These are phyloP conservation scores for Numida meleagris DNA, from an alignment of 2,113 vertebrate species.

Conservation along the genomic window DNA sequence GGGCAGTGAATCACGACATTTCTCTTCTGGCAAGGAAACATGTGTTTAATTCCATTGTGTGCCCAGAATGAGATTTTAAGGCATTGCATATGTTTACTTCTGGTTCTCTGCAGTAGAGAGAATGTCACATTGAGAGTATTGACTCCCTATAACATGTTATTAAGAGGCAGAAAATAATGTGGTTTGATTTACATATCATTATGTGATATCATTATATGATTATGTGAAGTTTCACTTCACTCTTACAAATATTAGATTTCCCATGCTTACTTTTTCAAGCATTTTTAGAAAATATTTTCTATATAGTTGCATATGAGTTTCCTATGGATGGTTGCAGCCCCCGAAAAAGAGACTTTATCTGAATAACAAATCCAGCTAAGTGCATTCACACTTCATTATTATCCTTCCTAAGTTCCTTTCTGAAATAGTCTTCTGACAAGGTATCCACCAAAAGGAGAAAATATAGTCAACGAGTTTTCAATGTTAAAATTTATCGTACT, in stretches of 20 bases:
- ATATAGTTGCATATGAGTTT: background rate
- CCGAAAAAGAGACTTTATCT: background rate
- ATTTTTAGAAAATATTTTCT: background rate
- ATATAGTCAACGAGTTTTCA: background rate
- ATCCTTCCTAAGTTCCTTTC: background rate
- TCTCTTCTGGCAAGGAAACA: background rate
- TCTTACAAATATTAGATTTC: background rate
- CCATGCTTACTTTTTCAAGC: background rate
- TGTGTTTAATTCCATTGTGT: background rate
- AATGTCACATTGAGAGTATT: background rate
- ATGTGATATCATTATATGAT: too few relatives aligned
- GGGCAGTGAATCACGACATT: conserved; percentile 19
- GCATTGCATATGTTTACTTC: background rate
- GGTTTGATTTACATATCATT: background rate
- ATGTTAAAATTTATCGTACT: background rate
- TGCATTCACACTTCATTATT: background rate
- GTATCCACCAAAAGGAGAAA: background rate
- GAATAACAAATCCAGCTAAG: conserved; percentile 30
- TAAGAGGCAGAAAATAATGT: background rate
- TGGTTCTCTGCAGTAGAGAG: background rate
- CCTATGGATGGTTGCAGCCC: background rate
- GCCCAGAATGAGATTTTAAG: conserved; percentile 7
- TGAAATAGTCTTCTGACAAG: background rate
- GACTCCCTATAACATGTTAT: background rate
- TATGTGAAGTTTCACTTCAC: too few relatives aligned